Percentiles rank a stretch among this genome's conserved stretches.
Evolutionary conservation across 2,797 vertebrate species (phyloP).

Genomic region (Chaunax sp.): DNA sequence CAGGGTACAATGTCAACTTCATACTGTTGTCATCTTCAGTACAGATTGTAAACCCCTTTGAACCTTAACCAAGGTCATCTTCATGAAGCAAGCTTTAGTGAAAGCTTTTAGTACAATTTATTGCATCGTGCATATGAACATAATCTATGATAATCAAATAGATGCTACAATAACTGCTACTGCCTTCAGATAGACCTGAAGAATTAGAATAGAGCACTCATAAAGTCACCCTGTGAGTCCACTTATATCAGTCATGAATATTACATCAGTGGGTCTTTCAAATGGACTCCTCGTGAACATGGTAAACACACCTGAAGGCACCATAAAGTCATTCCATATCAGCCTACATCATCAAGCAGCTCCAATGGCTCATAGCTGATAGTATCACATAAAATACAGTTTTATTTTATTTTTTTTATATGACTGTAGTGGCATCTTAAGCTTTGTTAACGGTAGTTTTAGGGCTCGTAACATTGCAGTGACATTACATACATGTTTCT

Average conservation of each 20-base stretch:
- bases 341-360: constrained; percentile 27
- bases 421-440: constrained; percentile 47
- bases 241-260: constrained; percentile 67
- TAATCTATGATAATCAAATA: neutral
- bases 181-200: constrained; percentile 29
- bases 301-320: constrained; percentile 68
- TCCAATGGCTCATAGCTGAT: constrained; percentile 28
- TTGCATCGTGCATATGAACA: neutral
- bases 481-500: constrained; percentile 1
- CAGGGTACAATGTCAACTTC: neutral
- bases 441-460: constrained; percentile 52
- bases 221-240: constrained; percentile 42
- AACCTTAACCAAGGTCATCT: neutral
- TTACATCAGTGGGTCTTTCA: constrained; percentile 60
- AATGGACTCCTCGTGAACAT: constrained; percentile 67
- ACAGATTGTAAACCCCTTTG: too few relatives aligned
- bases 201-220: constrained; percentile 27
- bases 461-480: constrained; percentile 14
- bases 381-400: constrained; percentile 23
- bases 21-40: neutral
- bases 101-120: neutral
- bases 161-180: constrained; percentile 5
- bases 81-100: neutral
- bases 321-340: constrained; percentile 52
- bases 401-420: too few relatives aligned